These are phyloP conservation scores for Apostichopus leukothele DNA, from an alignment of 53 echinoderm and acorn worm genomes.

Conservation along the genomic window DNA sequence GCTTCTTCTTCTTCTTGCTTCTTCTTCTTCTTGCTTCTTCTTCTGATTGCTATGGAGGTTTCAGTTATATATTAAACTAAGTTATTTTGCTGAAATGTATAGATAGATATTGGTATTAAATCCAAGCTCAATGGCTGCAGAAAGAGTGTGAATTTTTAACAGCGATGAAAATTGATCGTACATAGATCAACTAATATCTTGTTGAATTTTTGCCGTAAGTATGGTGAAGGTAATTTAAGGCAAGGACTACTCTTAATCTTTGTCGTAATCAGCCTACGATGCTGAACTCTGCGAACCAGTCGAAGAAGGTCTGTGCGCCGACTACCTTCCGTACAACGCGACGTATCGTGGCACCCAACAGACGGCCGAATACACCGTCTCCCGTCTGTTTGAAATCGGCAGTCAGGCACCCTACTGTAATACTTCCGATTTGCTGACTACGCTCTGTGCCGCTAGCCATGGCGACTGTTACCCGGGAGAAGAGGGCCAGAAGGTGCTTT, in stretches of 20 bases:
- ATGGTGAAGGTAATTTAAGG: too few relatives aligned
- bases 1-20: too few relatives aligned
- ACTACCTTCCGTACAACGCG: not conserved
- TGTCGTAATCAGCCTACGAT: not conserved
- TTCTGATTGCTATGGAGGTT: too few relatives aligned
- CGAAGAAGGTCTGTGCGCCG: not conserved
- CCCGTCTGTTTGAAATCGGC: not conserved
- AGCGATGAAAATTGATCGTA: too few relatives aligned
- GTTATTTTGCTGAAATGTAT: too few relatives aligned
- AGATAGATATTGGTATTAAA: too few relatives aligned
- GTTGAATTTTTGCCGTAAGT: too few relatives aligned
- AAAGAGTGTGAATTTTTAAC: too few relatives aligned
- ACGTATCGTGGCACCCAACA: not conserved
- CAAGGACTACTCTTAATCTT: not conserved
- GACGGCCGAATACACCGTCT: not conserved
- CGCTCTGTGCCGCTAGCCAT: not conserved
- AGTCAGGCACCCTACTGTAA: not conserved
- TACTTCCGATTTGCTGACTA: not conserved
- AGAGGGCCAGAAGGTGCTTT: not conserved
- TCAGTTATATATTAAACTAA: too few relatives aligned
- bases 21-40: too few relatives aligned
- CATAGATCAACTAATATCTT: too few relatives aligned
- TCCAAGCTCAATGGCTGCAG: too few relatives aligned
- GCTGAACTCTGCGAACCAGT: not conserved
- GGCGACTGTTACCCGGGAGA: not conserved